Evolutionary conservation across 2,888 invertebrate species (phyloP), one percentile per base, ranked within the genome.

Genomic region (Gerris lacustris): DNA sequence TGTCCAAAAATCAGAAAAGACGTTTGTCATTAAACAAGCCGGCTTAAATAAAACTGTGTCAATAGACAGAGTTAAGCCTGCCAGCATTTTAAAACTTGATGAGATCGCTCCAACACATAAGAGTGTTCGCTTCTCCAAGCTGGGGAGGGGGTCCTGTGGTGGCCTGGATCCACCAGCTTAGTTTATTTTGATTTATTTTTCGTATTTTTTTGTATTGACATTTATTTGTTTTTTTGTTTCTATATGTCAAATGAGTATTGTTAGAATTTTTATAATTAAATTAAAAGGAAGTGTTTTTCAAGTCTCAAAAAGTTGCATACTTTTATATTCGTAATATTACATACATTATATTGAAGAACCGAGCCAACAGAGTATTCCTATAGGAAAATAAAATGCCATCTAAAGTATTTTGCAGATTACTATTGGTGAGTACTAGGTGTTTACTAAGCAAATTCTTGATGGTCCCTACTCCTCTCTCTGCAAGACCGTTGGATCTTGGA

Each of bases 1-100:
- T 17, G 45, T 68, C n/a, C 63, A 62, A 17, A 55, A 63, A 62
- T 55, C n/a, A 62, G 43, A 62, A 6, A 69, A 69, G 63, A 43
- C 44, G 5, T 69, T 69, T 43, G 62, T 31, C 18, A 63, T 69
- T 31, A 47, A 47, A 11, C 47, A 47, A 11, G 47, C 47, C 11
- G 47, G 47, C 6, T 6, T 7, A 47, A 6, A 47, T 11, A 47
- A 47, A 47, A 47, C 47, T 11, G 6, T 47, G 11, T 47, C 47
- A 7, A 47, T 47, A 7, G 47, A 47, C 11, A 6, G 47, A 47
- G 7, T 47, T 7, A 47, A 47, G 11, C 47, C 11, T 7, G 47
- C 47, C 47, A n/a, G n/a, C n/a, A n/a, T n/a, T n/a, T n/a, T n/a
- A n/a, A n/a, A n/a, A n/a, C n/a, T n/a, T n/a, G n/a, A n/a, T n/a